These are phyloP conservation scores for Platichthys stellatus DNA, from an alignment of 2,113 vertebrate species.

Conservation along the genomic window DNA sequence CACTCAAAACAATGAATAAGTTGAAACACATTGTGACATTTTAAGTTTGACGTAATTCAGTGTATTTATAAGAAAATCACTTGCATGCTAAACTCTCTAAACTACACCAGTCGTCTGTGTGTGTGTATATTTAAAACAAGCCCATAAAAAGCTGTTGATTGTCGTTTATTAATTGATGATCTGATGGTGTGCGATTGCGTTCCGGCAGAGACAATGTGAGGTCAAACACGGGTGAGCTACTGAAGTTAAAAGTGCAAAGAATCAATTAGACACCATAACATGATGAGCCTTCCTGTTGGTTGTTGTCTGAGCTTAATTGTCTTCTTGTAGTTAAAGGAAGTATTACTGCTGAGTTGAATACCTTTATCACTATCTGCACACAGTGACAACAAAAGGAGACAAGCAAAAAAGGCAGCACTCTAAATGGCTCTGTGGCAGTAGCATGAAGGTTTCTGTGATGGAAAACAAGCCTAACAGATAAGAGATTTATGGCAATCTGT, in stretches of 20 bases:
- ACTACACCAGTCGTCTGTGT: not conserved
- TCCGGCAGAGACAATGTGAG: not conserved
- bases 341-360: not conserved
- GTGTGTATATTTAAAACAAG: not conserved
- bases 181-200: slow-evolving; percentile 12
- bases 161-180: slow-evolving; percentile 7
- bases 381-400: not conserved
- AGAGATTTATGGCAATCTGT: slow-evolving; percentile 55
- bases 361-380: not conserved
- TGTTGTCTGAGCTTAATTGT: too few species aligned
- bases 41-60: not conserved
- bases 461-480: slow-evolving; percentile 37
- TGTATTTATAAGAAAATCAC: not conserved
- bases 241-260: not conserved
- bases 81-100: not conserved
- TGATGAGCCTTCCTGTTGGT: too few species aligned
- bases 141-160: not conserved
- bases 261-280: not conserved
- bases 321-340: too few species aligned
- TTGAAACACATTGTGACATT: too few species aligned
- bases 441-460: slow-evolving; percentile 20
- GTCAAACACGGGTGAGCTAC: slow-evolving; percentile 32
- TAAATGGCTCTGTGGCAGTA: slow-evolving; percentile 16
- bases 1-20: not conserved
- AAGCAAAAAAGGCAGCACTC: not conserved